These are phyloP conservation scores for Troides helena DNA, from an alignment of 2,888 invertebrate genomes.

Conservation along the genomic window DNA sequence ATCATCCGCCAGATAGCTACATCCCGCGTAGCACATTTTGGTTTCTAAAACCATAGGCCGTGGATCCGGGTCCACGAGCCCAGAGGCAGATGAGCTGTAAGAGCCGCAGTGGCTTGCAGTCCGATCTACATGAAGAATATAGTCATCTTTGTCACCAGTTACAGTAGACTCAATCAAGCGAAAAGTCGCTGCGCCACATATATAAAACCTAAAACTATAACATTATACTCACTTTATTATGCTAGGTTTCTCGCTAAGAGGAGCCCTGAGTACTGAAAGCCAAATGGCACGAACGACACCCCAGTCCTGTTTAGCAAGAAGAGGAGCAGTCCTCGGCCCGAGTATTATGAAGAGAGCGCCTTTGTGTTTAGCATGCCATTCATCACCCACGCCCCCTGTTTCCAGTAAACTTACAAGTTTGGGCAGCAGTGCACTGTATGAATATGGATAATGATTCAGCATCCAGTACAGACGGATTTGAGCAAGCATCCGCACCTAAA, in stretches of 20 bases:
- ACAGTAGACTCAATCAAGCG: too few species aligned
- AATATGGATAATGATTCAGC: conserved; percentile 84
- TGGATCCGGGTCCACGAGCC: too few species aligned
- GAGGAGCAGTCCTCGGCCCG: conserved; percentile 82
- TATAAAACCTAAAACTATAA: too few species aligned
- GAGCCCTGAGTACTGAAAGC: conserved; percentile 88
- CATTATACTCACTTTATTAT: conserved; percentile 77
- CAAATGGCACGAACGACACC: conserved; percentile 84
- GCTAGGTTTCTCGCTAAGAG: conserved; percentile 92
- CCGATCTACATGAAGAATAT: too few species aligned
- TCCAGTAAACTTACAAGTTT: conserved; percentile 81
- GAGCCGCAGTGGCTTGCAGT: too few species aligned
- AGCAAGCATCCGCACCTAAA: conserved; percentile 81
- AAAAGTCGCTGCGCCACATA: too few species aligned
- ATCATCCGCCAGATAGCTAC: too few species aligned
- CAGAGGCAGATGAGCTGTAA: too few species aligned
- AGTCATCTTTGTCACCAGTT: too few species aligned
- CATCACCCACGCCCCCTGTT: conserved; percentile 70
- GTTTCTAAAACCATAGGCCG: too few species aligned
- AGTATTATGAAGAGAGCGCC: conserved; percentile 89
- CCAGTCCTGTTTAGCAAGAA: conserved; percentile 89
- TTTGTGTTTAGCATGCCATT: conserved; percentile 70
- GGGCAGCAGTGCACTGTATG: conserved; percentile 84
- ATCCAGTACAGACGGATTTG: conserved; percentile 84
- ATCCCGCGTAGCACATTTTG: too few species aligned